A percentile compares a stretch with the other conserved stretches of the same genome.
Evolutionary conservation across 2,797 vertebrate species (phyloP).

Genomic region (Rostrhamus sociabilis): DNA sequence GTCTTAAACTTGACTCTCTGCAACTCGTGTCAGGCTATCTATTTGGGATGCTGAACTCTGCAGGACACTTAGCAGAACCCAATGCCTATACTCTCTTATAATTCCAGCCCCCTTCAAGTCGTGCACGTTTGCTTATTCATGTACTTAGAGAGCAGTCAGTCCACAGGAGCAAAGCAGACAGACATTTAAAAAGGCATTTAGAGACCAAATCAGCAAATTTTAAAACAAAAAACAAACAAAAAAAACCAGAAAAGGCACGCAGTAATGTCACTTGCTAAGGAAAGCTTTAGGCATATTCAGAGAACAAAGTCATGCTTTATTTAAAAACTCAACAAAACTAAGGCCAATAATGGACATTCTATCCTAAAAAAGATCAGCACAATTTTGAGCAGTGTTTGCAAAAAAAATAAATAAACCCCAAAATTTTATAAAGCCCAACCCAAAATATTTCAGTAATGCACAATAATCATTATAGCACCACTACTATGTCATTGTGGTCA

Average conservation of each 20-base stretch:
- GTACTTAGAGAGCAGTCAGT: background rate
- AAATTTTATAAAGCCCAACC: background rate
- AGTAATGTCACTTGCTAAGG: background rate
- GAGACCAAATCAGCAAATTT: background rate
- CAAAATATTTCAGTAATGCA: background rate
- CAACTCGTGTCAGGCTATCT: background rate
- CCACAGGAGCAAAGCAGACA: background rate
- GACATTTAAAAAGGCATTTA: background rate
- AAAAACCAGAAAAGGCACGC: rapidly evolving
- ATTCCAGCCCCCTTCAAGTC: background rate
- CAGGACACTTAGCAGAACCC: background rate
- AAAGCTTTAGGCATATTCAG: background rate
- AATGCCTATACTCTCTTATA: background rate
- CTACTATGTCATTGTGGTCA: background rate
- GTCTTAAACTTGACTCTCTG: background rate
- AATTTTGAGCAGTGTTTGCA: background rate
- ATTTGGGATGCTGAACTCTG: background rate
- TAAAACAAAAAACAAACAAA: background rate
- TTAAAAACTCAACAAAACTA: background rate
- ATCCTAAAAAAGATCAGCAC: background rate
- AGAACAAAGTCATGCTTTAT: background rate
- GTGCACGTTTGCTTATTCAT: background rate
- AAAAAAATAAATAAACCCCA: background rate
- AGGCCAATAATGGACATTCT: background rate
- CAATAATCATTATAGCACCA: background rate